phyloP scores from a whole-genome alignment of 30 jellyfish, hydroid and myxozoan species.

The Chironex yamaguchii region DNA sequence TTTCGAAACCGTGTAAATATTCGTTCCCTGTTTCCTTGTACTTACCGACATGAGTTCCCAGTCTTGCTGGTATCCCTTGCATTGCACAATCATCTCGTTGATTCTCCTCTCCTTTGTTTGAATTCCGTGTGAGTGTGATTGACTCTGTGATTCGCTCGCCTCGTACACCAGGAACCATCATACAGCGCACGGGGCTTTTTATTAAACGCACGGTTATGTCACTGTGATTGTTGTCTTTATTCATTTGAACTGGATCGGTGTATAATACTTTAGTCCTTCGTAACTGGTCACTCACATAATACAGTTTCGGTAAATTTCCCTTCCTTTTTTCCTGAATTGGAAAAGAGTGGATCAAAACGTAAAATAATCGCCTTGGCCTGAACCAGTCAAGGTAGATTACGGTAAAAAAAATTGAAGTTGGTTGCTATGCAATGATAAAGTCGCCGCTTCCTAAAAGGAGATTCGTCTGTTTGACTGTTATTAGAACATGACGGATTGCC shows the following conservation, averaged over 20 bases:
- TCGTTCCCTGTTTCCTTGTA: no score
- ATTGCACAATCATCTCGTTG: slow-evolving; percentile 13
- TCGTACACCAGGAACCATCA: slow-evolving; percentile 82
- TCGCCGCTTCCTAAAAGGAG: no score
- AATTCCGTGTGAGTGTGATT: slow-evolving; percentile 11
- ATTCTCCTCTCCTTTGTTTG: neutral
- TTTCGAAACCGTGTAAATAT: no score
- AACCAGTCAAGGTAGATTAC: no score
- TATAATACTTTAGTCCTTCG: neutral
- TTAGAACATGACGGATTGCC: no score
- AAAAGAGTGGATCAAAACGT: no score
- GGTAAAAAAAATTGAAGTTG: no score
- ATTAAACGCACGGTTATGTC: slow-evolving; percentile 11
- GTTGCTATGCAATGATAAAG: no score
- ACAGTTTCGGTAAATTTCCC: neutral
- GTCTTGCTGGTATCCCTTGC: slow-evolving; percentile 81
- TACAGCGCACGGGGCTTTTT: slow-evolving; percentile 55
- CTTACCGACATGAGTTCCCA: slow-evolving; percentile 75
- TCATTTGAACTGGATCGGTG: neutral
- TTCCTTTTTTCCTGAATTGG: neutral
- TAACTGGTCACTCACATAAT: neutral
- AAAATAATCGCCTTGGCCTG: no score
- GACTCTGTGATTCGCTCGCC: slow-evolving; percentile 84
- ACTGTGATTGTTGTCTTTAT: neutral
- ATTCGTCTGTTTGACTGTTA: no score